Base-by-base conservation (phyloP, 2,113 vertebrate genomes). In the Pontoporia blainvillei region DNA sequence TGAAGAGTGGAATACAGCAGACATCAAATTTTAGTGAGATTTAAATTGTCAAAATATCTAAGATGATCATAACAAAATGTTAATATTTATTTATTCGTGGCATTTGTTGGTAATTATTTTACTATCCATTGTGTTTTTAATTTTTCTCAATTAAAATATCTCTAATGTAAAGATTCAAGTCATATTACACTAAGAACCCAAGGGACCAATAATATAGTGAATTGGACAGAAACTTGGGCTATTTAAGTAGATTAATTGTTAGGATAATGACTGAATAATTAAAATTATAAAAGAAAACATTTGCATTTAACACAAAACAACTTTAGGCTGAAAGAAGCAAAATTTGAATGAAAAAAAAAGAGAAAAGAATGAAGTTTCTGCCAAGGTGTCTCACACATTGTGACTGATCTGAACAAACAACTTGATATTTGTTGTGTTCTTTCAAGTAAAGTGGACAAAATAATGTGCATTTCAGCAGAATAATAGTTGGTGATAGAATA, bases 401-500 rank as follows among this genome's bases (percentile, higher is more conserved):
- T 41, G n/a, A 94, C 36, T 91, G n/a, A 86, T 62, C 52, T 52
- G 72, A 88, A 62, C 8, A 87, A 84, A 44, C 21, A 91, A 78
- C 29, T 64, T 94, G 90, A 90, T 34, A 66, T 87, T 89, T 86
- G 46, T 57, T 72, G 18, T 82, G 18, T 90, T 96, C 69, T 90
- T 69, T 95, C 73, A 61, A 73, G 62, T 29, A 39, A 90, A 96
- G 34, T 90, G 72, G 62, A 90, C 64, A 87, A 96, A 93, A 83
- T 71, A 89, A 73, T 44, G 27, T 73, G 57, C 27, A 46, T 59
- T 73, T 91, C 62, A 82, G 81, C 21, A 91, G 88, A 73, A 73
- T 11, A 76, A 62, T 66, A 69, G 73, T 27, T 93, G 95, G 57
- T 29, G 57, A 86, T 94, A 46, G 71, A 95, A 92, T 82, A 86